phyloP scores from a whole-genome alignment of 2,797 vertebrate species.

The Emys orbicularis region DNA sequence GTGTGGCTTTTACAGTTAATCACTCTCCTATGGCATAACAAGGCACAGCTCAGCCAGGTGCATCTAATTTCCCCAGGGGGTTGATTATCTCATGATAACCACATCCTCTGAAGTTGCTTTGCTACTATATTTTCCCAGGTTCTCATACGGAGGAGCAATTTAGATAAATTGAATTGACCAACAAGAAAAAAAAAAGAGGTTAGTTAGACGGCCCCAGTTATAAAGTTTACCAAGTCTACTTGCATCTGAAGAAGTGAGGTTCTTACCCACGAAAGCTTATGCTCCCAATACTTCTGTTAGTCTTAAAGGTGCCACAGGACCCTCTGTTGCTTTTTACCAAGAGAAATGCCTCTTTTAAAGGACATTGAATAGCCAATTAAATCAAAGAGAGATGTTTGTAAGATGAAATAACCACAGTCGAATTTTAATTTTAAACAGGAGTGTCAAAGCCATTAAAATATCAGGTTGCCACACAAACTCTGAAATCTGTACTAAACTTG shows the following conservation, averaged over 20 bases:
- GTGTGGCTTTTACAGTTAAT: conserved; percentile 55
- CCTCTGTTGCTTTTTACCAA: too few species aligned
- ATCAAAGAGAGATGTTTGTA: not conserved
- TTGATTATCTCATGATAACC: conserved; percentile 79
- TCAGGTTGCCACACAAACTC: fast-evolving
- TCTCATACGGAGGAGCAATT: conserved; percentile 79
- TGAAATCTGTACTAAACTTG: not conserved
- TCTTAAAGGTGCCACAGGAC: too few species aligned
- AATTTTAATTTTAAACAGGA: not conserved
- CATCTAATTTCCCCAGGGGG: conserved; percentile 75
- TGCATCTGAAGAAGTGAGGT: too few species aligned
- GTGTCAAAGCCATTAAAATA: not conserved
- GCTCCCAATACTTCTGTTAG: too few species aligned
- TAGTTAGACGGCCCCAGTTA: not conserved
- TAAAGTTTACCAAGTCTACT: too few species aligned
- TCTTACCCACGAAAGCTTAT: too few species aligned
- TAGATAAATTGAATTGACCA: conserved; percentile 68
- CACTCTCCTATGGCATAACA: conserved; percentile 46
- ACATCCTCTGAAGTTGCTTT: conserved; percentile 74
- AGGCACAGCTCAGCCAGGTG: conserved; percentile 73
- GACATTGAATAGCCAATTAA: not conserved
- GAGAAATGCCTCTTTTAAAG: conserved; percentile 20
- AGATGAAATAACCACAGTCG: not conserved
- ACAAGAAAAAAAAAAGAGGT: conserved; percentile 30
- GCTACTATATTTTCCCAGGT: conserved; percentile 48